Evolutionary conservation across 2,888 invertebrate species (phyloP), one percentile per base, ranked within the genome.

Genomic region (Embidobia sp.): DNA sequence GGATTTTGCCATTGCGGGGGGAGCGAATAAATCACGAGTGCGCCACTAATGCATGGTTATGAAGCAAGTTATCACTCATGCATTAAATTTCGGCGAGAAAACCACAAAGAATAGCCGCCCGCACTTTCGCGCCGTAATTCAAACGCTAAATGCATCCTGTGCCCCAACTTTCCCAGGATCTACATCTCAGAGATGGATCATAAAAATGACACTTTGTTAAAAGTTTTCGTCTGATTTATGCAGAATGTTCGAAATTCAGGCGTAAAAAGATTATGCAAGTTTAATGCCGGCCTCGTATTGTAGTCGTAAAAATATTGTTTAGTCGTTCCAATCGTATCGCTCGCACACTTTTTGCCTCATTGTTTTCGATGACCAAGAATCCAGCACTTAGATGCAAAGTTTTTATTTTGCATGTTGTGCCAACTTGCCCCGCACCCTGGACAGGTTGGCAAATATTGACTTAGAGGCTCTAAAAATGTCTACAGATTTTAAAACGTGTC

Each of bases 201-300:
- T 57, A 64, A 55, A 64, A 73, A 73, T 66, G 73, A 59, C 57
- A 64, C 64, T 73, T 73, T 73, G 57, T 73, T 64, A 37, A 57
- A 73, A 73, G 33, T 57, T 72, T 48, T 8, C 10, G 40, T 29
- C 42, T 46, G 64, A 73, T 73, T 64, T 73, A 73, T 49, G 57
- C 15, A 8, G 5, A 46, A 53, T 55, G 55, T 44, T 31, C 19
- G 22, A 22, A 35, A 57, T 69, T 49, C 6, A 10, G 13, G 48
- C 26, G 26, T 69, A 40, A 57, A 69, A 49, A 33, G 57, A 59
- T 69, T 69, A 69, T 40, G 48, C 37, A 27, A 22, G 44, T 42
- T 42, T 26, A 40, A 48, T 7, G 31, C 15, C 0, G 10, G 13
- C n/a, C 8, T n/a, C 55, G 2, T 3, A 8, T 8, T 29, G 29